Evolutionary conservation across 1,140 invertebrate species (phyloP), one percentile per base, ranked within the genome.

Genomic region (Lepidurus apus): DNA sequence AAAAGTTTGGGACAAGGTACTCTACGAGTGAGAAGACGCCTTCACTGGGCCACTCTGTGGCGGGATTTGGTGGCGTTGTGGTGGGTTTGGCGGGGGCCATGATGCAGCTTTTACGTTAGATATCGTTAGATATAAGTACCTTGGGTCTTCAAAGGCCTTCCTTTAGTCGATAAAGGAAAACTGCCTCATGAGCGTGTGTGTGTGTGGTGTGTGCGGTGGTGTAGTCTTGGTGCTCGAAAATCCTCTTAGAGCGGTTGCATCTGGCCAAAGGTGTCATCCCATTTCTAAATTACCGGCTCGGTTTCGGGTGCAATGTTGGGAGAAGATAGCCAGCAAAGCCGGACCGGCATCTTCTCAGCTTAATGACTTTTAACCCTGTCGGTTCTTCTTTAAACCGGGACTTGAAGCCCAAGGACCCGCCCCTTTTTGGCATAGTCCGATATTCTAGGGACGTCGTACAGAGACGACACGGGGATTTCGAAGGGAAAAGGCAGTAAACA

Each of bases 81-180:
- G 53, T 65, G 53, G 53, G 53, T 17, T 65, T 65, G 53, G 53
- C 21, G 21, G 53, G 21, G 53, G 53, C 53, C 53, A 65, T 65
- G 53, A 65, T 65, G 53, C 53, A 65, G 53, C 53, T 65, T 65
- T 65, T 65, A n/a, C 21, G 53, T 13, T 65, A 65, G 53, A 65
- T 65, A 65, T 65, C 53, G 53, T 65, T 65, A 65, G 53, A 9
- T 65, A 65, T 13, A 7, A 65, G 53, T 65, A 65, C 53, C 53
- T 65, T 17, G 45, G 45, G 45, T 47, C 10, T 7, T 65, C 21
- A 7, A 1, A 65, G 34, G 34, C 3, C 34, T 34, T 34, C 53
- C 53, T 65, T 65, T 65, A 65, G 53, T 65, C 21, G 8, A 7
- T 65, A 21, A 7, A 6, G 53, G 21, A 65, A 65, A 65, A 65